Conservation (phyloP, 2,888 invertebrate genomes). For the Deroplatys truncata region DNA sequence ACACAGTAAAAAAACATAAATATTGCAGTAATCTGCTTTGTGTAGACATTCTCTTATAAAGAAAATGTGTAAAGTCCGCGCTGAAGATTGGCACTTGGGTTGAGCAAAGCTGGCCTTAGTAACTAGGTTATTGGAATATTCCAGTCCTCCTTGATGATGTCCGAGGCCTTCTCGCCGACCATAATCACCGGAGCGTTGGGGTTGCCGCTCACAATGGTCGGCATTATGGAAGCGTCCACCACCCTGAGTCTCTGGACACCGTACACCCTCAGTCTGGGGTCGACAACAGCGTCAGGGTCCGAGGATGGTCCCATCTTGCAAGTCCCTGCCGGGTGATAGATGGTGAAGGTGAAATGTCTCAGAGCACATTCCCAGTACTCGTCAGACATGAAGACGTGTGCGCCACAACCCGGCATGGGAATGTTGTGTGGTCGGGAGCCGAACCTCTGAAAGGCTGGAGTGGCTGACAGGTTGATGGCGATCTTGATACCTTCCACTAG, state of each 20-base stretch:
- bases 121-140: background rate
- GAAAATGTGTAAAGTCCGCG: background rate
- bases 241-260: constrained; percentile 74
- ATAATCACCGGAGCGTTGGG: constrained; percentile 86
- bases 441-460: constrained; percentile 74
- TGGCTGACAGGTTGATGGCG: constrained; percentile 58
- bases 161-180: constrained; percentile 87
- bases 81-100: background rate
- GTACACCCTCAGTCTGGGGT: constrained; percentile 69
- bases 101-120: background rate
- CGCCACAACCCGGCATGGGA: constrained; percentile 78
- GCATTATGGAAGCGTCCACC: constrained; percentile 85
- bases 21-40: no score
- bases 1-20: no score
- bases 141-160: constrained; percentile 87
- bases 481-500: constrained; percentile 57
- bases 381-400: constrained; percentile 66
- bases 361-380: constrained; percentile 85
- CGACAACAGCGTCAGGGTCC: constrained; percentile 75
- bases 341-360: constrained; percentile 74
- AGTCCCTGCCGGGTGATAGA: constrained; percentile 81
- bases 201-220: constrained; percentile 82
- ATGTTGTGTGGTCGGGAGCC: constrained; percentile 74
- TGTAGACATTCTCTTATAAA: background rate
- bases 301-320: constrained; percentile 81